phyloP scores from a whole-genome alignment of 2,113 vertebrate species.

The Spea multiplicata region DNA sequence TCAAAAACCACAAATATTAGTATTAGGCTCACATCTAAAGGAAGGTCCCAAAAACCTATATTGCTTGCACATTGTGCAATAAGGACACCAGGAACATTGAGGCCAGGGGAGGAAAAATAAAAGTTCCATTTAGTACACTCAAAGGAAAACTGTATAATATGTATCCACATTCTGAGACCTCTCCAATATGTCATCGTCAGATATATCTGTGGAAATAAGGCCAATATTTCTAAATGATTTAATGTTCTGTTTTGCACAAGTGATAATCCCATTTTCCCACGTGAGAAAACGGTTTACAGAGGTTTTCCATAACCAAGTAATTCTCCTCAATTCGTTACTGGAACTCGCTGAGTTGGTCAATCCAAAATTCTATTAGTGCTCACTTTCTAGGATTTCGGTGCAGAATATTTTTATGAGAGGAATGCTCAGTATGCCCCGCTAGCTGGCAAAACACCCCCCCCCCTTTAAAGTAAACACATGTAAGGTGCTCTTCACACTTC shows the following conservation, averaged over 20 bases:
- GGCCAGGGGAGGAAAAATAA: too few relatives aligned
- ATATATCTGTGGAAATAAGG: neutral
- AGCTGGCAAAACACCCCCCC: too few relatives aligned
- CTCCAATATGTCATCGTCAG: neutral
- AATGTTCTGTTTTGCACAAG: conserved; percentile 9
- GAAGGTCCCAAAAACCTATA: too few relatives aligned
- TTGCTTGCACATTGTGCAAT: too few relatives aligned
- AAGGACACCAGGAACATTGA: too few relatives aligned
- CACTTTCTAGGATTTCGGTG: neutral
- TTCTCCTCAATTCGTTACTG: conserved; percentile 7
- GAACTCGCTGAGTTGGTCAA: neutral
- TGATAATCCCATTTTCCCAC: conserved; percentile 33
- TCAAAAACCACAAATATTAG: too few relatives aligned
- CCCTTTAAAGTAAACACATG: too few relatives aligned
- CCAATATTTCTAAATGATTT: conserved; percentile 1
- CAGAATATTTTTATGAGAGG: too few relatives aligned
- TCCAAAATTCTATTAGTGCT: conserved; percentile 35
- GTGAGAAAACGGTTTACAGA: conserved; percentile 16
- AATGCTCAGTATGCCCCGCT: too few relatives aligned
- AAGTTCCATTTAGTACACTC: too few relatives aligned
- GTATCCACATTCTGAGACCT: neutral
- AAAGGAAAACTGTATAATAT: conserved; percentile 1
- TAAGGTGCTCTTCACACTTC: too few relatives aligned
- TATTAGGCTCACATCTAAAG: too few relatives aligned
- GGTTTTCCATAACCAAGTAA: conserved; percentile 26